Evolutionary conservation across 1,140 invertebrate genomes (phyloP), one percentile per base, ranked within the genome.

Genomic region (Heliconius melpomene): DNA sequence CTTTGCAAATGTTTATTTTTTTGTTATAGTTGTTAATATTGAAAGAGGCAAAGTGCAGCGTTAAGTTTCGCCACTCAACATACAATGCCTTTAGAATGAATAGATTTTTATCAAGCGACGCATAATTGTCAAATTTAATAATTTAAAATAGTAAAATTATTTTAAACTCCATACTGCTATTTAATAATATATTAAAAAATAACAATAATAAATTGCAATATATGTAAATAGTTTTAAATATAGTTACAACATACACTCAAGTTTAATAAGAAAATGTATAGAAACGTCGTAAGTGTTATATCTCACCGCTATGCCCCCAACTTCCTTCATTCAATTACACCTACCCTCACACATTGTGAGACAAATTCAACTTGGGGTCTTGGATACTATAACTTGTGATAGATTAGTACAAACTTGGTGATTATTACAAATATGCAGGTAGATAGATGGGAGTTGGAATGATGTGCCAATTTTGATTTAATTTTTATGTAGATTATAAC

Each of bases 321-420:
- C 54, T 75, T 75, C 9, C 20, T 0, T 75, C 26, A 75, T 60
- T 75, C 74, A 57, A 75, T 75, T 75, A 60, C 11, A 11, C 72
- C 36, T 23, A 72, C 52, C 74, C 52, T 16, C 57, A 60, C 52
- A 60, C 54, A 38, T 36, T 36, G 74, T 60, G 23, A 11, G 54
- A 75, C 52, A 57, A 75, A 74, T 57, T 7, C 38, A 75, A 75
- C 74, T 75, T 57, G 32, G 32, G 32, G 32, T 36, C 32, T 36
- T 36, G 18, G 20, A 5, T 32, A 60, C 26, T 16, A 46, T 46
- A 46, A 46, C 1, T 75, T 75, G 75, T 72, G 52, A 78, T 83
- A 80, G 81, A 82, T 86, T 83, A 80, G 82, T 75, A 78, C 81
- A 78, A 74, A 83, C 8, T 60, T 60, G 1, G 23, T 60, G 23